Percentiles rank a stretch among this genome's conserved stretches.
Conservation (phyloP, 2,113 vertebrate genomes). For the Poeciliopsis prolifica region DNA sequence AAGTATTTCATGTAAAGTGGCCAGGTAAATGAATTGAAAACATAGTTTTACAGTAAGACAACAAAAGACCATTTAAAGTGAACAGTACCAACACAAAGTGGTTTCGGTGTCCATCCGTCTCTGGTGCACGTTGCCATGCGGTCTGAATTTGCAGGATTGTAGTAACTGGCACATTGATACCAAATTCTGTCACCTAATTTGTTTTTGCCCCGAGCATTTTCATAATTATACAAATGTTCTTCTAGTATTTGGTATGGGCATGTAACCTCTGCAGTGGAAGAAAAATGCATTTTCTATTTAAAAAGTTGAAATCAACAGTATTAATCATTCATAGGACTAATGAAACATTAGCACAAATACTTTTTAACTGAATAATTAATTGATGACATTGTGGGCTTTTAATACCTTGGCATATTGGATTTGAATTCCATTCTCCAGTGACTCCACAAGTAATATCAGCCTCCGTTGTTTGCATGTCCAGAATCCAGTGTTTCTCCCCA, state of each 20-base stretch:
- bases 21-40: not conserved
- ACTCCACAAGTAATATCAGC: not conserved
- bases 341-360: not conserved
- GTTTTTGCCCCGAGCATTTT: rapidly evolving
- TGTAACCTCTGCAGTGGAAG: slow-evolving; percentile 40
- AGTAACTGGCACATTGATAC: rapidly evolving
- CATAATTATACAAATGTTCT: rapidly evolving
- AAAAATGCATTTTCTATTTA: not conserved
- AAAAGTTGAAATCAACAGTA: not conserved
- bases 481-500: not conserved
- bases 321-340: not conserved
- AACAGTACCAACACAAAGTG: slow-evolving; percentile 61
- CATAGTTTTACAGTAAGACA: too few species aligned
- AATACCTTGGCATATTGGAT: slow-evolving; percentile 52
- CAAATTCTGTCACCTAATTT: rapidly evolving
- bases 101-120: slow-evolving; percentile 60
- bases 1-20: not conserved
- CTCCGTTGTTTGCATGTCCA: rapidly evolving
- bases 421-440: slow-evolving; percentile 9
- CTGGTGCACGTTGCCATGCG: slow-evolving; percentile 2
- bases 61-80: not conserved
- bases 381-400: not conserved
- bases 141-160: rapidly evolving
- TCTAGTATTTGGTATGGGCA: not conserved
- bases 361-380: not conserved